Evolutionary conservation across 2,888 invertebrate genomes (phyloP).

Genomic region (Synergus laeviventris): DNA sequence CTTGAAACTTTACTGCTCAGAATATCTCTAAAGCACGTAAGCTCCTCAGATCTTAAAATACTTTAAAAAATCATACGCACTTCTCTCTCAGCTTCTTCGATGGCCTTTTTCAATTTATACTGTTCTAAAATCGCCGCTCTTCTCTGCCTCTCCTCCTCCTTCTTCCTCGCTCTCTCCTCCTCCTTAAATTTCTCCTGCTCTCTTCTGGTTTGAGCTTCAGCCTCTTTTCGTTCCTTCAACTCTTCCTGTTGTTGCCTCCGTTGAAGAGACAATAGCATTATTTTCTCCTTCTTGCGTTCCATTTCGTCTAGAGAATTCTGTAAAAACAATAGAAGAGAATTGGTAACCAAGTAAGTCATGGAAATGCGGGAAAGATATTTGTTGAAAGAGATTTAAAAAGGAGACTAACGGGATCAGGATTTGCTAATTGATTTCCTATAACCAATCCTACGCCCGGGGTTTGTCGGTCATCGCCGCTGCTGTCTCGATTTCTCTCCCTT

Average conservation of each 20-base stretch:
- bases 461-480: slow-evolving; percentile 62
- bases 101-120: slow-evolving; percentile 94
- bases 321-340: slow-evolving; percentile 27
- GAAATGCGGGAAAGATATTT: neutral
- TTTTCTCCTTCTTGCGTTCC: slow-evolving; percentile 94
- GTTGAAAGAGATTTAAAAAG: slow-evolving; percentile 11
- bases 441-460: slow-evolving; percentile 78
- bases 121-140: slow-evolving; percentile 93
- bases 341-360: neutral
- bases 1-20: neutral
- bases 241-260: slow-evolving; percentile 94
- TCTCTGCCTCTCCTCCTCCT: slow-evolving; percentile 92
- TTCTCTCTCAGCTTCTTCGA: slow-evolving; percentile 93
- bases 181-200: slow-evolving; percentile 87
- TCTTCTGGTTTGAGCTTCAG: slow-evolving; percentile 85
- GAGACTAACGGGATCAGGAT: slow-evolving; percentile 82
- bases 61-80: slow-evolving; percentile 73
- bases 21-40: neutral
- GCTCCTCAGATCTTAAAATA: neutral
- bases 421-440: slow-evolving; percentile 82
- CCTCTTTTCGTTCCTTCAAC: slow-evolving; percentile 89
- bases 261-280: slow-evolving; percentile 92
- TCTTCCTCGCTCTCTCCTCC: slow-evolving; percentile 84
- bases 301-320: slow-evolving; percentile 92
- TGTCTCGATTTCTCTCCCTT: slow-evolving; percentile 66